Evolutionary conservation across 2,888 invertebrate genomes (phyloP), one percentile per base, ranked within the genome.

Genomic region (Drosophila paucipuncta): DNA sequence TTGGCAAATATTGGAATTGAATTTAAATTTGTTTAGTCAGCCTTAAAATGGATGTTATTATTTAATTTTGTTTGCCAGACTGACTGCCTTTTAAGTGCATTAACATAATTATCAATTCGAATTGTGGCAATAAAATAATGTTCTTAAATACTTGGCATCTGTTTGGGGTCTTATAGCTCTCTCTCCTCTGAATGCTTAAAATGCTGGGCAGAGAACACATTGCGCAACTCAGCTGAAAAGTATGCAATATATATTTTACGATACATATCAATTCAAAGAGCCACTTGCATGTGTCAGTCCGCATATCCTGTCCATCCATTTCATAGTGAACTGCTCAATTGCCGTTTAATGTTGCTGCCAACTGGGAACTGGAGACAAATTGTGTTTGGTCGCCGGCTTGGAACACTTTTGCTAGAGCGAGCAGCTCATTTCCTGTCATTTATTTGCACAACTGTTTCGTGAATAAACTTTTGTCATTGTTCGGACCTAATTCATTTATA

Each of bases 201-300:
- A 30, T 52, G 52, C 52, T 11, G 18, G 11, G 1, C 3, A 16
- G 47, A 9, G 9, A 25, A 4, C 47, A n/a, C 53, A 65, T 47
- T 60, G 58, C 35, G 58, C 60, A 50, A 28, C 55, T 72, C 63
- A 66, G 78, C 87, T 67, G 66, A 62, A 76, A 85, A 84, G 78
- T 84, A 84, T 85, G 84, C 87, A 80, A 83, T 76, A 81, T 75
- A 71, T 74, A 61, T 67, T 65, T 82, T 70, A 86, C 41, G 73
- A 65, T 59, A 35, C 41, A 41, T 65, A 68, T 70, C 62, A 70
- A 69, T 68, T 76, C 31, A 33, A 30, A 7, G 16, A 13, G 25
- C 39, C 39, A 49, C 25, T 49, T 64, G 41, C 43, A 52, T 59
- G 39, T 33, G 49, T 64, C 43, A 50, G 13, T 35, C 53, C 55